These are phyloP conservation scores for Falco biarmicus DNA, from an alignment of 2,797 vertebrate genomes.

Conservation along the genomic window DNA sequence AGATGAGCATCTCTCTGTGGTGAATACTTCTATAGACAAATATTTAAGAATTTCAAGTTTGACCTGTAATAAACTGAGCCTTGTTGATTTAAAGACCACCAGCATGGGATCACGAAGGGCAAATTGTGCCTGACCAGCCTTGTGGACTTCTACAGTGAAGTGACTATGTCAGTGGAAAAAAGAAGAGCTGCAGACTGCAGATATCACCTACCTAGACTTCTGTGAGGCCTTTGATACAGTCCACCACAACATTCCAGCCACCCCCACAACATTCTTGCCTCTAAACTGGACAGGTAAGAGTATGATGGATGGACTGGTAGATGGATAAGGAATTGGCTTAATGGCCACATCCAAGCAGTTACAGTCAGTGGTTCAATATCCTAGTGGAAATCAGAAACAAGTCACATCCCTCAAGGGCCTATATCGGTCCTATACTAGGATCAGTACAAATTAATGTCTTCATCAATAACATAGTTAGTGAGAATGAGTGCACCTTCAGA, in stretches of 20 bases:
- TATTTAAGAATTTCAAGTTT: background rate
- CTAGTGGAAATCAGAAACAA: background rate
- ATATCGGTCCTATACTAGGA: too few species aligned
- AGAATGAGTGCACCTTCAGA: background rate
- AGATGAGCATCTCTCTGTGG: background rate
- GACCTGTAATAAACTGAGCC: background rate
- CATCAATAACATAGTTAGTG: background rate
- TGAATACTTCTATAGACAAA: background rate
- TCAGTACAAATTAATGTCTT: background rate
- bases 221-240: background rate
- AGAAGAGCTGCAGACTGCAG: background rate
- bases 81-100: background rate
- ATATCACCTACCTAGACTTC: background rate
- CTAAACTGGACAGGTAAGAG: background rate
- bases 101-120: background rate
- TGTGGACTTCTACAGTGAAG: background rate
- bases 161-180: background rate
- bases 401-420: background rate
- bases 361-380: background rate
- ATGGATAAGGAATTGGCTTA: background rate
- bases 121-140: background rate
- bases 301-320: background rate
- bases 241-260: too few species aligned
- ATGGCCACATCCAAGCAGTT: background rate
- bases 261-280: background rate